Percentiles rank a stretch among this genome's conserved stretches.
Evolutionary conservation across 2,888 invertebrate species (phyloP).

Genomic region (Ernsta delagoae): DNA sequence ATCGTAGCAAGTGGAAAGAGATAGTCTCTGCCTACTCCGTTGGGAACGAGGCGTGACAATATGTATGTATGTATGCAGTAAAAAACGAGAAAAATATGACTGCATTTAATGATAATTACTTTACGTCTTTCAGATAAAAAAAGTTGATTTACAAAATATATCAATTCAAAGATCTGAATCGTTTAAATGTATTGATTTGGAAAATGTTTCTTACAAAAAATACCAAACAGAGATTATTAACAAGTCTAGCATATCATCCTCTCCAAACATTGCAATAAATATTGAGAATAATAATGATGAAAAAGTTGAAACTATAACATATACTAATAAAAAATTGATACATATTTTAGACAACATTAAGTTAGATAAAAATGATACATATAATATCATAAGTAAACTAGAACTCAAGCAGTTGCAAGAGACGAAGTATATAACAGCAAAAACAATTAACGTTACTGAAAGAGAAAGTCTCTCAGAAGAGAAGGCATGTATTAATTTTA

Average conservation of each 20-base stretch:
- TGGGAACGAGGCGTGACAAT: no score
- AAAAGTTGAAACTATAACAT: conserved; percentile 49
- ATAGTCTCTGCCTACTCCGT: no score
- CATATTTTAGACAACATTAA: conserved; percentile 70
- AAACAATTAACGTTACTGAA: conserved; percentile 22
- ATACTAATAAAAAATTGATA: conserved; percentile 66
- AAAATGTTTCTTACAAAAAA: conserved; percentile 40
- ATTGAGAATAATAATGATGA: conserved; percentile 35
- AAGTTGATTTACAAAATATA: conserved; percentile 47
- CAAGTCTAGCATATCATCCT: conserved; percentile 51
- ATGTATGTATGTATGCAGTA: no score
- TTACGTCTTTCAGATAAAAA: conserved; percentile 52
- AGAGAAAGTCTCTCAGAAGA: conserved; percentile 13
- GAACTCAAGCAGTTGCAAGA: conserved; percentile 55
- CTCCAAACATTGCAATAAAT: conserved; percentile 50
- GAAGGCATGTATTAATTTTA: conserved; percentile 20
- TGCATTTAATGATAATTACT: no score
- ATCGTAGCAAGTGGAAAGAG: no score
- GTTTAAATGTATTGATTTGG: conserved; percentile 18
- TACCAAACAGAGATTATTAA: conserved; percentile 42
- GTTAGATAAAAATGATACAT: conserved; percentile 57
- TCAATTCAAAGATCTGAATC: conserved; percentile 42
- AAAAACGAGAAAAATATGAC: no score
- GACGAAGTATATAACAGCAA: conserved; percentile 24
- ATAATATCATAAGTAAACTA: conserved; percentile 59